Base-by-base conservation (phyloP, 2,888 invertebrate genomes). In the Leucophora obtusa region DNA sequence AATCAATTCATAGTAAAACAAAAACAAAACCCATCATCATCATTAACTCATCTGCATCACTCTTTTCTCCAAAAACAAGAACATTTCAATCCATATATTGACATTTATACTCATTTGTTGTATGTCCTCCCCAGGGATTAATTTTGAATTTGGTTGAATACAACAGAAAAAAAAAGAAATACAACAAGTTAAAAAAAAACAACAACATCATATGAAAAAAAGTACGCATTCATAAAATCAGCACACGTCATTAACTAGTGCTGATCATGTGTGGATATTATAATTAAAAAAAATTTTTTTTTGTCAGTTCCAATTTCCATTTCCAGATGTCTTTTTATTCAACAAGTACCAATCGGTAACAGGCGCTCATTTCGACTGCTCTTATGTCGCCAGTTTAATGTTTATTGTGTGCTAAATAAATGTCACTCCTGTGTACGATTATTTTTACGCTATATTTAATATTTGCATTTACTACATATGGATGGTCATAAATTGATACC, bases 321-420 rank as follows among this genome's bases (percentile, higher is more conserved):
- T 70, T 53, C 74, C 69, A 63, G 68, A 65, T 73, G 77, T 51
- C 51, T 21, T 24, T 47, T 28, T n/a, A 58, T 68, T 47, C 17
- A 66, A 21, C 62, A 47, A 59, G 81, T 81, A 81, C 81, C 81
- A 66, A 59, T 63, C 73, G 54, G 81, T 81, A 81, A 81, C 81
- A 77, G 81, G 73, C 81, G 77, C 77, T 76, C 58, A 66, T 70
- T 9, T 47, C 15, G n/a, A 21, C 47, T 69, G 50, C 17, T 53
- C 24, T 51, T 33, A 15, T 74, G 81, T 74, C 81, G 77, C 77
- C 77, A 81, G 73, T 77, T 73, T 77, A 70, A 81, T 81, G 70
- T 43, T 81, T 35, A 58, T 54, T 28, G 54, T 35, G 70, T 59
- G 65, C 65, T 73, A 70, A 59, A 21, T 70, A 60, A 77, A 73